These are phyloP conservation scores for Acrossocheilus fasciatus DNA, from an alignment of 2,797 vertebrate genomes.

Conservation along the genomic window DNA sequence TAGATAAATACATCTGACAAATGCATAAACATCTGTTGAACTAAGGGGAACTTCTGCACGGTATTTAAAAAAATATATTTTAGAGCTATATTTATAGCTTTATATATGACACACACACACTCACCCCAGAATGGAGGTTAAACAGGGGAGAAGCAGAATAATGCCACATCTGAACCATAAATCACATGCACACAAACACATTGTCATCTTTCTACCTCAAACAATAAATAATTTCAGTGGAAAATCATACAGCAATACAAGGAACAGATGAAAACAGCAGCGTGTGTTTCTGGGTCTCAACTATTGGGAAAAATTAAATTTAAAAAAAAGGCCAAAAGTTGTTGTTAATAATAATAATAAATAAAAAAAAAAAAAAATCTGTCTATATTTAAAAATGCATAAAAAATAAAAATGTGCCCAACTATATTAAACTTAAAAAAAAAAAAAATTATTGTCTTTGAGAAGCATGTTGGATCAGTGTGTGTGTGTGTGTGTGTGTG, in stretches of 20 bases:
- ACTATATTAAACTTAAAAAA: not conserved
- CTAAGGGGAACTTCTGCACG: too few relatives aligned
- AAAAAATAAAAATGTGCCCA: not conserved
- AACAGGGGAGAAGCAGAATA: constrained; percentile 66
- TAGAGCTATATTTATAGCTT: too few relatives aligned
- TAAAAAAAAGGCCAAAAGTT: too few relatives aligned
- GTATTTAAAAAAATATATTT: too few relatives aligned
- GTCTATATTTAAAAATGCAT: not conserved
- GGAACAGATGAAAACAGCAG: not conserved
- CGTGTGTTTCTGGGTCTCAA: not conserved
- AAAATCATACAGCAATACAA: constrained; percentile 24
- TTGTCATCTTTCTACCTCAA: constrained; percentile 17
- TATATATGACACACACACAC: constrained; percentile 32
- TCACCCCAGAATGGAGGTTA: constrained; percentile 53
- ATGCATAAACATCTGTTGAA: not conserved
- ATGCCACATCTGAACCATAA: constrained; percentile 76
- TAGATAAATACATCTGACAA: not conserved
- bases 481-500: constrained; percentile 45
- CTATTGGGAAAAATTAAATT: not conserved
- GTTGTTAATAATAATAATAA: too few relatives aligned
- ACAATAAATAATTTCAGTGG: not conserved
- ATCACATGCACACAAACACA: constrained; percentile 61
- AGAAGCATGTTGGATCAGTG: constrained; percentile 48
- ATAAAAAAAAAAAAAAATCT: not conserved
- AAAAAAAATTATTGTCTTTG: not conserved